Percentiles rank a stretch among this genome's conserved stretches.
Evolutionary conservation across 2,888 invertebrate genomes (phyloP).

Genomic region (Ephialtes manifestator): DNA sequence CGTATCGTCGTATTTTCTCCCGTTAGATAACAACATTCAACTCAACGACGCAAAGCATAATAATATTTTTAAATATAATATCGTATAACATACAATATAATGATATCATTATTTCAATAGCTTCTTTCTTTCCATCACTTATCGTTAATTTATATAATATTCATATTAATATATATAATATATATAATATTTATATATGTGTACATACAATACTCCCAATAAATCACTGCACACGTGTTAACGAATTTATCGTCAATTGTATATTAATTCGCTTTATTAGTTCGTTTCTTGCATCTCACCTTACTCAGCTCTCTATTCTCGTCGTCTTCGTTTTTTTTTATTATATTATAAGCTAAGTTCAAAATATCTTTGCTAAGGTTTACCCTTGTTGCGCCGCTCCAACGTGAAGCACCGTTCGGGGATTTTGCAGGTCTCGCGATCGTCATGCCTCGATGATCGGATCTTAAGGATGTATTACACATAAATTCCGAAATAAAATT

Average conservation of each 20-base stretch:
- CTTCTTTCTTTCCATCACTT: constrained; percentile 51
- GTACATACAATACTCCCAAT: constrained; percentile 78
- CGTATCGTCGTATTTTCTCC: constrained; percentile 59
- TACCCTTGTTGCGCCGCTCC: constrained; percentile 66
- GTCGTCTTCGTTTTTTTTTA: constrained; percentile 74
- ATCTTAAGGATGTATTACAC: neutral
- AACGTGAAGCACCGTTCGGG: constrained; percentile 51
- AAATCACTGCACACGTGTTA: constrained; percentile 74
- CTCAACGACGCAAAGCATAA: constrained; percentile 85
- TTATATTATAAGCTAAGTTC: constrained; percentile 75
- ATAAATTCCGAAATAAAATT: too few relatives aligned
- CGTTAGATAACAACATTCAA: constrained; percentile 84
- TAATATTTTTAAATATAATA: constrained; percentile 78
- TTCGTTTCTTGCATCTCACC: constrained; percentile 56
- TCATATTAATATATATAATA: constrained; percentile 64
- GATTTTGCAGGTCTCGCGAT: constrained; percentile 11
- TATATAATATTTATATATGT: constrained; percentile 79
- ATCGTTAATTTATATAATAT: constrained; percentile 49
- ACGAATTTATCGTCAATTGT: constrained; percentile 71
- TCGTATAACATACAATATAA: constrained; percentile 83
- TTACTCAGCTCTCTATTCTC: constrained; percentile 67
- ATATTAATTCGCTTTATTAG: constrained; percentile 30
- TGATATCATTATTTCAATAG: constrained; percentile 76
- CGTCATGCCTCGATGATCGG: constrained; percentile 9
- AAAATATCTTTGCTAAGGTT: constrained; percentile 77